Evolutionary conservation across 2,888 invertebrate species (phyloP).

Genomic region (Drosophila nigritarsus): DNA sequence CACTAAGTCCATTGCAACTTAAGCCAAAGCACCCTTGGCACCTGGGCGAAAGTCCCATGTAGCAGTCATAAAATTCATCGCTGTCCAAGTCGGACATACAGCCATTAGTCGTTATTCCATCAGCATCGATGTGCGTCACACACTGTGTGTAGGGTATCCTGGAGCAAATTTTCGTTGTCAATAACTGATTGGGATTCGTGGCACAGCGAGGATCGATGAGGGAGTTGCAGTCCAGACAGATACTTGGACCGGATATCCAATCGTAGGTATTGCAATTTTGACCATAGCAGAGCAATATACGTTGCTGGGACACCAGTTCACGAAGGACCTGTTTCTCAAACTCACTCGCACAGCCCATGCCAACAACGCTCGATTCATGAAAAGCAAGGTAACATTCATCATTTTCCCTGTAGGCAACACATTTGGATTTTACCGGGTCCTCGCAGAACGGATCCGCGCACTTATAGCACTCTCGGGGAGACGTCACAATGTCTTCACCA

Average conservation of each 20-base stretch:
- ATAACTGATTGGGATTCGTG: slow-evolving; percentile 79
- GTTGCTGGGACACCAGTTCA: slow-evolving; percentile 70
- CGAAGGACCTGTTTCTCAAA: slow-evolving; percentile 62
- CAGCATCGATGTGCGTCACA: slow-evolving; percentile 70
- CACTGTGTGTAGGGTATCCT: slow-evolving; percentile 79
- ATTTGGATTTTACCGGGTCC: slow-evolving; percentile 41
- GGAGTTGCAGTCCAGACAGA: slow-evolving; percentile 77
- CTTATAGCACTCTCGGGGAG: slow-evolving; percentile 70
- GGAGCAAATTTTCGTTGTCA: slow-evolving; percentile 55
- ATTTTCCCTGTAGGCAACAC: slow-evolving; percentile 64
- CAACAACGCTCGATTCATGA: slow-evolving; percentile 49
- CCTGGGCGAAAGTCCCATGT: slow-evolving; percentile 50
- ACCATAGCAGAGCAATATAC: slow-evolving; percentile 71
- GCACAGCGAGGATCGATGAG: slow-evolving; percentile 74
- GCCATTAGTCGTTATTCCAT: slow-evolving; percentile 76
- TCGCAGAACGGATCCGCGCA: slow-evolving; percentile 68
- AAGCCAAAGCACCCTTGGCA: slow-evolving; percentile 72
- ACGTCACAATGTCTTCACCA: slow-evolving; percentile 51
- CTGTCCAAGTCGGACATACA: slow-evolving; percentile 66
- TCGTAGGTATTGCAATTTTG: slow-evolving; percentile 70
- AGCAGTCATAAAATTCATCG: slow-evolving; percentile 70
- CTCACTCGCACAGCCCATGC: slow-evolving; percentile 82
- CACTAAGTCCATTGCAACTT: slow-evolving; percentile 76
- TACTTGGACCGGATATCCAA: slow-evolving; percentile 50
- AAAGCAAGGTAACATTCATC: slow-evolving; percentile 79